These are phyloP conservation scores for Leptoteleia sp. DNA, from an alignment of 1,140 invertebrate genomes.

Conservation along the genomic window DNA sequence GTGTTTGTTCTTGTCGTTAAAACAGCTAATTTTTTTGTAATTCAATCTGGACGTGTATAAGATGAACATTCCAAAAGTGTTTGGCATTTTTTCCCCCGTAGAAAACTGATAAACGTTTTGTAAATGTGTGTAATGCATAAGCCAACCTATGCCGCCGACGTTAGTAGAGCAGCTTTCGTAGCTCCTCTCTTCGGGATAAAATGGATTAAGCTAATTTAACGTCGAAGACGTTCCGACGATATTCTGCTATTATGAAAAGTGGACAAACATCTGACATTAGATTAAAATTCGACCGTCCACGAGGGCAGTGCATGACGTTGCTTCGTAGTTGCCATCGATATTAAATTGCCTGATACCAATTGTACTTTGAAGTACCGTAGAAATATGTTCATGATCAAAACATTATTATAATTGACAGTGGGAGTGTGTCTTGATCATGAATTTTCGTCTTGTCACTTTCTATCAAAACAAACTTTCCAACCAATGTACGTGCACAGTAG, in stretches of 20 bases:
- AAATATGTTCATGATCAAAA: constrained; percentile 49
- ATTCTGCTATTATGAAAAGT: constrained; percentile 9
- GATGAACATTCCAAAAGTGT: constrained; percentile 27
- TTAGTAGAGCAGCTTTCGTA: neutral
- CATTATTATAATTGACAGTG: constrained; percentile 44
- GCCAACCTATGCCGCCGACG: constrained; percentile 6
- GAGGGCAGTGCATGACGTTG: constrained; percentile 33
- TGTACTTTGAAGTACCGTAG: no score
- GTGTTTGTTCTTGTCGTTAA: no score
- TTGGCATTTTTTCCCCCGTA: constrained; percentile 19
- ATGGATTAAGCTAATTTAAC: constrained; percentile 23
- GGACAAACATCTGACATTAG: constrained; percentile 20
- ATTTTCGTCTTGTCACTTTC: neutral
- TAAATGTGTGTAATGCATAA: constrained; percentile 18
- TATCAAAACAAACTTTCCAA: neutral
- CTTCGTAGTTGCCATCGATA: constrained; percentile 19
- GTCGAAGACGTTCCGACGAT: neutral
- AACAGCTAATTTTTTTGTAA: neutral
- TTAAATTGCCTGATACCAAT: constrained; percentile 19
- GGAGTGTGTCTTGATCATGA: constrained; percentile 54
- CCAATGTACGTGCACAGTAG: no score
- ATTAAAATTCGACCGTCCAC: constrained; percentile 20
- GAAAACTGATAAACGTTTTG: constrained; percentile 13
- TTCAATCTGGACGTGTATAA: no score
- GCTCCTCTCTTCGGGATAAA: neutral